Evolutionary conservation across 2,113 vertebrate genomes (phyloP), one percentile per base, ranked within the genome.

Genomic region (Lepus timidus): DNA sequence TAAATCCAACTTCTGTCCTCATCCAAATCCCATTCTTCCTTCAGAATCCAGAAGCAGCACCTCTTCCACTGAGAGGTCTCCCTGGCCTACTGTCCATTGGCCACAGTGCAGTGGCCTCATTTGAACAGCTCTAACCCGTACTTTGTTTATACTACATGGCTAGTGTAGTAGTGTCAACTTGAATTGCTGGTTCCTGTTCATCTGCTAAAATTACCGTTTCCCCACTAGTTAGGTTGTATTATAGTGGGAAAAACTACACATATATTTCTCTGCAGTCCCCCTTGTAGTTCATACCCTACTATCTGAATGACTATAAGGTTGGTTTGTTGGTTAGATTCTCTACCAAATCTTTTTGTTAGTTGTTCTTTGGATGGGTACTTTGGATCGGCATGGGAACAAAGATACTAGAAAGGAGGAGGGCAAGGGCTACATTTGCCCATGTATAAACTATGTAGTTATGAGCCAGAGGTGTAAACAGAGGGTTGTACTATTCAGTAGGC

Each of bases 1-100:
- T 92, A 96, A 95, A 61, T 22, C 95, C 29, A 88, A 44, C 64
- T 95, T 94, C 61, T 27, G 93, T 85, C 82, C 70, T 88, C 95
- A 79, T 31, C 91, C 64, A 70, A 87, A 93, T 82, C 14, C 20
- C 14, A 79, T 6, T 76, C 67, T 91, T 79, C n/a, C 44, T 91
- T 58, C 33, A 81, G 29, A 10, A 86, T 4, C 71, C 39, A 61
- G 16, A 1, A 19, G 23, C 36, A 85, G 17, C 11, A 61, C 1
- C 5, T 84, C 22, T 88, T 71, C 29, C 36, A 58, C 80, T n/a
- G 6, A 92, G 27, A 76, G 16, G 12, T 1, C 55, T 39, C 14
- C 13, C 17, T 13, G 4, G 13, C 23, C n/a, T 31, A 2, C 4
- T 0, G 44, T 11, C 29, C 27, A 23, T 31, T 62, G 0, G 11